phyloP scores from a whole-genome alignment of 1,140 invertebrate genomes.

The Trypoxylus dichotomus region DNA sequence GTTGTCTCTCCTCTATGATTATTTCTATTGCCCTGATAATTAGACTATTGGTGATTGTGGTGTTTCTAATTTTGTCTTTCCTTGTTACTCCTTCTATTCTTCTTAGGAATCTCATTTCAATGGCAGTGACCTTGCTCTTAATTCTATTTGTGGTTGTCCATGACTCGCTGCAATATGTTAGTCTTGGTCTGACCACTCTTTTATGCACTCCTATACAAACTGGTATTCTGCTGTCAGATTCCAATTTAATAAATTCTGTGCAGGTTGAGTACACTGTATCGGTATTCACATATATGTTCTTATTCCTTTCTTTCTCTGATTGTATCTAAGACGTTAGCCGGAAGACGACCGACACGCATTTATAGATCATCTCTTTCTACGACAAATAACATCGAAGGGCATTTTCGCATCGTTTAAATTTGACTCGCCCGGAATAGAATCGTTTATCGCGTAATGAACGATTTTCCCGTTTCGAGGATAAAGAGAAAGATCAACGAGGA shows the following conservation, averaged over 20 bases:
- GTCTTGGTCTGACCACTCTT: too few species aligned
- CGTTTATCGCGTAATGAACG: constrained; percentile 13
- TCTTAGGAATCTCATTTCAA: too few species aligned
- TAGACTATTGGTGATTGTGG: too few species aligned
- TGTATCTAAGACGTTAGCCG: background rate
- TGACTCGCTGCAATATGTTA: too few species aligned
- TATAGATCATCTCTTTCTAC: background rate
- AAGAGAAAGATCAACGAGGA: background rate
- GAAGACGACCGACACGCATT: background rate
- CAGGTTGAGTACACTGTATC: background rate
- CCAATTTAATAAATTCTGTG: background rate
- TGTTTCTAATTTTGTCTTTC: too few species aligned
- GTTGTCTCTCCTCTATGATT: too few species aligned
- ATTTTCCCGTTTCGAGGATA: background rate
- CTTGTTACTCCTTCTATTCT: too few species aligned
- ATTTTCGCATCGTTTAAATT: background rate
- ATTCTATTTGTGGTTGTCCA: too few species aligned
- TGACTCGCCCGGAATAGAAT: background rate
- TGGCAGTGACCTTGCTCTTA: too few species aligned
- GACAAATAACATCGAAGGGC: background rate
- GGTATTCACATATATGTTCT: background rate
- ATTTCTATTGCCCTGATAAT: too few species aligned
- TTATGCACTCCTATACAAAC: too few species aligned
- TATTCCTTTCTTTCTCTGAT: background rate
- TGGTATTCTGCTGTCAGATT: too few species aligned